Evolutionary conservation across 2,113 vertebrate genomes (phyloP).

Genomic region (Halcyon malimbica): DNA sequence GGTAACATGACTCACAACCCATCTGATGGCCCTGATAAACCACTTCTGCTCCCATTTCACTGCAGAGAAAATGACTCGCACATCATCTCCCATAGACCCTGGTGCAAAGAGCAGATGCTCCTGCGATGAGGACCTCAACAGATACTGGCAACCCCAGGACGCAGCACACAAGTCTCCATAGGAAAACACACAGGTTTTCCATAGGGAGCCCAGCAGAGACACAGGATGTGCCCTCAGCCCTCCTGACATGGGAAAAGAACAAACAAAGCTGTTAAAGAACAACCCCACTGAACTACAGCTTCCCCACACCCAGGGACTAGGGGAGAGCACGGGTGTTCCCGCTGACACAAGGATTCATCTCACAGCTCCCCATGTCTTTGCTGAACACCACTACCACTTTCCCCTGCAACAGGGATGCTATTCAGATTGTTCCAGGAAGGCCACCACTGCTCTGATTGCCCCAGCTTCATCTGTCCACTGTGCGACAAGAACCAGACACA

Average conservation of each 20-base stretch:
- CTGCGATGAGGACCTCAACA: background rate
- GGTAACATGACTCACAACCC: background rate
- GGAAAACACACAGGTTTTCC: background rate
- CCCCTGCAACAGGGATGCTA: background rate
- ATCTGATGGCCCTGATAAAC: background rate
- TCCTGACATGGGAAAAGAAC: background rate
- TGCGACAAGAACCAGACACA: fast-evolving
- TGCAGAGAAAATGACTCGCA: background rate
- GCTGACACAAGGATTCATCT: background rate
- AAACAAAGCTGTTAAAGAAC: background rate
- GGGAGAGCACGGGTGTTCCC: background rate
- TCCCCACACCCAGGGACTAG: fast-evolving
- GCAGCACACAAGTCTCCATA: background rate
- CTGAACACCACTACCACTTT: background rate
- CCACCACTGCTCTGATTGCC: too few species aligned
- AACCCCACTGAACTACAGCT: background rate
- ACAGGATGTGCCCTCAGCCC: background rate
- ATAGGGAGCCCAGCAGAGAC: background rate
- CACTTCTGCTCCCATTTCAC: slow-evolving; percentile 20
- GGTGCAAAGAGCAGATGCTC: background rate
- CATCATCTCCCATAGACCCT: background rate
- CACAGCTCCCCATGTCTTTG: fast-evolving
- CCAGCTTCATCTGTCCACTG: fast-evolving
- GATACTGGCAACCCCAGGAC: background rate
- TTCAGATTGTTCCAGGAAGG: background rate